These are phyloP conservation scores for Isotomurus palustris DNA, from an alignment of 2,888 invertebrate genomes.

Conservation along the genomic window DNA sequence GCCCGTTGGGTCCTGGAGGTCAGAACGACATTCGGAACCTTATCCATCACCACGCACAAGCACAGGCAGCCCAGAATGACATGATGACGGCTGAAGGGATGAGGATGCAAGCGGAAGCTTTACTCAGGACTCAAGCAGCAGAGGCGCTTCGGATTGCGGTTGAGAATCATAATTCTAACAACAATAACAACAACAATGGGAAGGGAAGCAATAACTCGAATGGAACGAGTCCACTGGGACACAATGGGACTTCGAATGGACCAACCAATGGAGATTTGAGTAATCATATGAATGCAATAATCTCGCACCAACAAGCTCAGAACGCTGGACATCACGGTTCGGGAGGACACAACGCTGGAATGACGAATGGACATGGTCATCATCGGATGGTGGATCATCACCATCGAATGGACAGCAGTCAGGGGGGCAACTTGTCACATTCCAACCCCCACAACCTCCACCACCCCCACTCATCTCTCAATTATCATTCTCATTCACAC, in stretches of 20 bases:
- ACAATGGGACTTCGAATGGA: constrained; percentile 28
- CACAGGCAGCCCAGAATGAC: constrained; percentile 22
- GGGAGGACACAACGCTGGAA: constrained; percentile 18
- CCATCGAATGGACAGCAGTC: constrained; percentile 32
- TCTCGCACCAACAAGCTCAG: constrained; percentile 31
- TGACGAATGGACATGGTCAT: constrained; percentile 36
- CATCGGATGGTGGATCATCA: constrained; percentile 37
- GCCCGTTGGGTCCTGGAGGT: constrained; percentile 22
- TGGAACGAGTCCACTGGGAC: constrained; percentile 29
- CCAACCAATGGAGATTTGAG: constrained; percentile 40
- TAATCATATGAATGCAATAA: constrained; percentile 36
- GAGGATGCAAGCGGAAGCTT: constrained; percentile 46
- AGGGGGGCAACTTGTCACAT: constrained; percentile 36
- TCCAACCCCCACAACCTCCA: constrained; percentile 38
- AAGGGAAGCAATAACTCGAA: constrained; percentile 27
- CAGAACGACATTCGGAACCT: constrained; percentile 41
- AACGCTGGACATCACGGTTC: constrained; percentile 30
- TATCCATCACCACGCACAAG: constrained; percentile 38
- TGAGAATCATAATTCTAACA: constrained; percentile 47
- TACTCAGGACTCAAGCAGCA: constrained; percentile 79
- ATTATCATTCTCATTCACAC: constrained; percentile 42
- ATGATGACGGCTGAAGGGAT: constrained; percentile 70
- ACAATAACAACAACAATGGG: constrained; percentile 39
- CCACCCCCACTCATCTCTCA: constrained; percentile 39
- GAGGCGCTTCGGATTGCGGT: constrained; percentile 77